A percentile compares a stretch with the other conserved stretches of the same genome.
These are phyloP conservation scores for Mycetomoellerius zeteki DNA, from an alignment of 1,140 invertebrate species.

Conservation along the genomic window DNA sequence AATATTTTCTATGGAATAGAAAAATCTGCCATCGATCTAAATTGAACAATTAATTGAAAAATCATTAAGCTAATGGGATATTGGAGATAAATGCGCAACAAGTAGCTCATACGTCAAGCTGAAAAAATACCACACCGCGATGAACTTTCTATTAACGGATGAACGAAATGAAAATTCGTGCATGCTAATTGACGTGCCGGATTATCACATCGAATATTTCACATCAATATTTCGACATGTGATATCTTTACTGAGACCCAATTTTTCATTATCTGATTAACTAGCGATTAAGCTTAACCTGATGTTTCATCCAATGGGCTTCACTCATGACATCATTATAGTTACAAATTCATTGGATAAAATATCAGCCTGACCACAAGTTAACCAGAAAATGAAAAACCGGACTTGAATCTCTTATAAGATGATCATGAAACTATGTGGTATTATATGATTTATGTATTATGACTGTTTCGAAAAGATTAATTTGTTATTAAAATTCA, in stretches of 20 bases:
- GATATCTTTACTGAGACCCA: background rate
- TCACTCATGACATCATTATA: no score
- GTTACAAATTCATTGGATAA: no score
- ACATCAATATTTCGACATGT: background rate
- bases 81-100: constrained; percentile 53
- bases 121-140: constrained; percentile 26
- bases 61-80: constrained; percentile 49
- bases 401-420: background rate
- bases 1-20: background rate
- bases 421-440: background rate
- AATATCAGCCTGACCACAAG: no score
- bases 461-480: background rate
- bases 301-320: no score
- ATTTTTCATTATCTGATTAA: no score
- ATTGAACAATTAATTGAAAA: constrained; percentile 28
- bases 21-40: background rate
- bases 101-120: constrained; percentile 44
- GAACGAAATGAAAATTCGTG: constrained; percentile 39
- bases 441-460: no score
- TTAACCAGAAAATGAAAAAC: no score
- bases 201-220: constrained; percentile 38
- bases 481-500: background rate
- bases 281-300: no score
- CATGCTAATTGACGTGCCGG: constrained; percentile 37
- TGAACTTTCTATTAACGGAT: constrained; percentile 46